Evolutionary conservation across 2,113 vertebrate genomes (phyloP), one percentile per base, ranked within the genome.

Genomic region (Suricata suricatta): DNA sequence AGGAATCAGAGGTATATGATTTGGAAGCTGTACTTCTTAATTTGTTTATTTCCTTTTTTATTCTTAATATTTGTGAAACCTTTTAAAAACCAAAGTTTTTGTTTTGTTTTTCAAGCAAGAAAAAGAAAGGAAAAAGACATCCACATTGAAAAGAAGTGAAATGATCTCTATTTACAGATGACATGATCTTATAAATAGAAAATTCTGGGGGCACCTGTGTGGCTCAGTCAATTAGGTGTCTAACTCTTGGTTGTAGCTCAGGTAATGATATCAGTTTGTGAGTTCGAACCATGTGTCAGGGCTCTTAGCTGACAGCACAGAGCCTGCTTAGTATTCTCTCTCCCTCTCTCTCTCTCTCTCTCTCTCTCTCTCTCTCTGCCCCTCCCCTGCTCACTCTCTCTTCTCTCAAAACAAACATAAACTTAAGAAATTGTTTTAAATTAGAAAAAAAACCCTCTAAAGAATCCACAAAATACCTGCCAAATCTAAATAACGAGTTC

Each of bases 21-120:
- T 93, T 69, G 23, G 88, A 88, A 97, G 21, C 69, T 83, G 31
- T 4, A 96, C 47, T 64, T 88, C 33, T 87, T 29, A 27, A 94
- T 94, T 88, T 92, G 17, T 68, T 5, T 47, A 64, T 88, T 84
- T 86, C 33, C 27, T 72, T 81, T 74, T 86, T 50, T n/a, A 86
- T 50, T 90, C 27, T 81, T 81, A 93, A 25, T 68, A 83, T 79
- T 69, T 87, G 21, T 76, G 74, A 87, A 94, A 13, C 1, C 47
- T 64, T 96, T 90, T 90, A 54, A 64, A 79, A 76, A 15, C 35
- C 79, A 90, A 21, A 71, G 16, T 12, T 50, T 50, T 50, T 50
- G 11, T 50, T 50, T 50, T 50, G 11, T 12, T 50, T 50, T 50
- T 50, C 50, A 50, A 50, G 50, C 80, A 16, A 6, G 33, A 66